Conservation (phyloP, 2,113 vertebrate genomes). For the Erythrolamprus reginae region DNA sequence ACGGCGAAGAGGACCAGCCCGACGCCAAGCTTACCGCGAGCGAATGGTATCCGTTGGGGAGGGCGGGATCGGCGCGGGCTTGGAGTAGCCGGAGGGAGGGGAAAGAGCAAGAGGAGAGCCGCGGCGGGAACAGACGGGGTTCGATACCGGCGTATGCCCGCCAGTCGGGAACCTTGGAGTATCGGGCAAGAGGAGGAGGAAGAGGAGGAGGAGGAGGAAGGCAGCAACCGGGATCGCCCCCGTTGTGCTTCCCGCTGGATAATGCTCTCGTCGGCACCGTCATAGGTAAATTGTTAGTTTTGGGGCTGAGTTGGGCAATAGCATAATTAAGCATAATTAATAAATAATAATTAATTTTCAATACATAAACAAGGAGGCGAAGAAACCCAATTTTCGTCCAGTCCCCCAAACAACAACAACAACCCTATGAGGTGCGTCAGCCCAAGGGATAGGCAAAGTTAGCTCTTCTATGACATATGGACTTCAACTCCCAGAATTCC, state of each 20-base stretch:
- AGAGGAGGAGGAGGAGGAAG: background rate
- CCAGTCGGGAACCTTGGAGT: background rate
- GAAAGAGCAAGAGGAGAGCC: background rate
- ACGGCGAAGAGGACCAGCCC: background rate
- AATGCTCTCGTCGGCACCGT: conserved; percentile 68
- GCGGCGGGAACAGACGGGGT: background rate
- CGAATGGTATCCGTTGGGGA: background rate
- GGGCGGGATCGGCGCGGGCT: fast-evolving
- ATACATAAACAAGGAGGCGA: background rate
- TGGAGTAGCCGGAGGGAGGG: no score
- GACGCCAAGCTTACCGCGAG: fast-evolving
- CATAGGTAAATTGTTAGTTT: no score
- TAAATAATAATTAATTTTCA: no score
- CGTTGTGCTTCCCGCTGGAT: conserved; percentile 70
- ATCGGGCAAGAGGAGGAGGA: background rate
- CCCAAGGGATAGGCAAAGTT: no score
- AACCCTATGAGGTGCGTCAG: background rate
- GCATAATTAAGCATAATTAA: no score
- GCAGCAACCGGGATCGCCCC: background rate
- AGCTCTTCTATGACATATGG: no score
- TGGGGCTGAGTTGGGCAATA: no score
- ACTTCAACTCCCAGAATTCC: no score
- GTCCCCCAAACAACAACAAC: background rate
- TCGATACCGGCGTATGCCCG: fast-evolving
- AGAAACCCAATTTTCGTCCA: background rate